phyloP scores from a whole-genome alignment of 2,797 vertebrate species.

The Anableps anableps region DNA sequence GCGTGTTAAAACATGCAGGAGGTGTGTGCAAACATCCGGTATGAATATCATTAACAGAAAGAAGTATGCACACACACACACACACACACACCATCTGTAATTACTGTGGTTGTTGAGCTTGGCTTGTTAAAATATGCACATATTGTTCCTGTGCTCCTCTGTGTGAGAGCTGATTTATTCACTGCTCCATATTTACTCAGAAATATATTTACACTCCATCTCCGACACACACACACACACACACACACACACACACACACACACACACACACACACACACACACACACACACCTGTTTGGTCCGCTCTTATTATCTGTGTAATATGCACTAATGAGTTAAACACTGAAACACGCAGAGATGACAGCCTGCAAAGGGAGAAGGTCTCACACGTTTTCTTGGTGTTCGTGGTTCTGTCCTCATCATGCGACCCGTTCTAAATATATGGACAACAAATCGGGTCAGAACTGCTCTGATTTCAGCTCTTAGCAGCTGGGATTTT shows the following conservation, averaged over 20 bases:
- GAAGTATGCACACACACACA: constrained; percentile 38
- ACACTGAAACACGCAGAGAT: neutral
- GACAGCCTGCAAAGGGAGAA: neutral
- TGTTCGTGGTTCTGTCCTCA: neutral
- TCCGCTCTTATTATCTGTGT: neutral
- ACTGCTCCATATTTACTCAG: neutral
- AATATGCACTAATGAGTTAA: constrained; percentile 2
- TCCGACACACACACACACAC: neutral
- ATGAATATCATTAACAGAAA: constrained; percentile 17
- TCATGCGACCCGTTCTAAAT: neutral
- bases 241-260: neutral
- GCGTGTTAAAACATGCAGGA: constrained; percentile 2
- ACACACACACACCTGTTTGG: neutral
- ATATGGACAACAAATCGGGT: no score
- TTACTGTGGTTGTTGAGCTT: constrained; percentile 42
- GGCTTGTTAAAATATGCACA: constrained; percentile 64
- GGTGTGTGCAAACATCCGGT: neutral
- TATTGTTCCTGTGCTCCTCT: constrained; percentile 60
- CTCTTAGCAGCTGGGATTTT: no score
- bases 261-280: neutral
- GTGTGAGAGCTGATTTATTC: constrained; percentile 3
- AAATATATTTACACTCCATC: neutral
- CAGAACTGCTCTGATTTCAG: neutral
- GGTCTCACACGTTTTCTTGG: neutral
- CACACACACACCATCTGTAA: constrained; percentile 43